Percentiles rank a stretch among this genome's conserved stretches.
phyloP scores from a whole-genome alignment of 1,140 invertebrate genomes.

The Zaprionus africanus region DNA sequence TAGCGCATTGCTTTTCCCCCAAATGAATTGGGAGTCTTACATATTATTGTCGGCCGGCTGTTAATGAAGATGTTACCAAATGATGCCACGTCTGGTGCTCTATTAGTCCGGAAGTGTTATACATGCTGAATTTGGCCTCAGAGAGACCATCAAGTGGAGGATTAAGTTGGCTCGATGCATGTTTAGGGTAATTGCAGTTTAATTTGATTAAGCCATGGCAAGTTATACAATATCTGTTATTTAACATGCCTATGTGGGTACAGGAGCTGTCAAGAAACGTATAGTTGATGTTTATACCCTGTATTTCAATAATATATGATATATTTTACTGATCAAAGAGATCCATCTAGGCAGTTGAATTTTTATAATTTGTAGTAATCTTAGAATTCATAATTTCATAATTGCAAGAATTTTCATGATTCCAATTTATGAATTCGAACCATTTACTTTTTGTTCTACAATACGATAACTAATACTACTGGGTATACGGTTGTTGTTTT shows the following conservation, averaged over 20 bases:
- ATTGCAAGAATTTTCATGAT: too few species aligned
- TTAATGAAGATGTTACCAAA: constrained; percentile 74
- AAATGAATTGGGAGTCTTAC: constrained; percentile 43
- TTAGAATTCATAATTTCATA: too few species aligned
- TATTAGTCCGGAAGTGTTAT: constrained; percentile 79
- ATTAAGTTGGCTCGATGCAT: constrained; percentile 24
- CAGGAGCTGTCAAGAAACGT: not conserved
- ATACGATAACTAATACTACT: not conserved
- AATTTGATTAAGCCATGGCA: constrained; percentile 43
- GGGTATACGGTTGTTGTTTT: not conserved
- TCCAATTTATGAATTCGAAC: too few species aligned
- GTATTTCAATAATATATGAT: not conserved
- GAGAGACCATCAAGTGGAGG: constrained; percentile 32
- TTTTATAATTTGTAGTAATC: too few species aligned
- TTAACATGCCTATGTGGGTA: constrained; percentile 10
- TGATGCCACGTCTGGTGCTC: constrained; percentile 50
- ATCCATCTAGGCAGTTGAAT: too few species aligned
- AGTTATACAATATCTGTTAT: constrained; percentile 42
- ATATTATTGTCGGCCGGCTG: constrained; percentile 51
- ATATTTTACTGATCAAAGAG: not conserved
- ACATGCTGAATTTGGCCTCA: constrained; percentile 52
- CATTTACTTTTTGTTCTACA: not conserved
- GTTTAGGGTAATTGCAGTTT: constrained; percentile 32
- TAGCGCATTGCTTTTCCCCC: constrained; percentile 16
- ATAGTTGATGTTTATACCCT: not conserved